A percentile compares a stretch with the other conserved stretches of the same genome.
Conservation (phyloP, 2,888 invertebrate species). For the Pardosa pseudoannulata region DNA sequence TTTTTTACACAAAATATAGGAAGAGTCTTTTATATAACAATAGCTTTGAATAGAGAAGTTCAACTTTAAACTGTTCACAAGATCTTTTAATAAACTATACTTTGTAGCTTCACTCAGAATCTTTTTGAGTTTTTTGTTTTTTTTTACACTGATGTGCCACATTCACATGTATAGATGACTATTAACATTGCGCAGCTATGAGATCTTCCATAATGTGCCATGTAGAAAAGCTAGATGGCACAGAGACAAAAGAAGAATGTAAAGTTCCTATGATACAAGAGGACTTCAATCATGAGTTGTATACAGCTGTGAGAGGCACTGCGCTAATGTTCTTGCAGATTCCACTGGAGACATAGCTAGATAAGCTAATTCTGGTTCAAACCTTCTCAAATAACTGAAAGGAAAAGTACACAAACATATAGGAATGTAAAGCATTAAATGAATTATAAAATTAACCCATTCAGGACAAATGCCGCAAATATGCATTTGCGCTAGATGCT, state of each 20-base stretch:
- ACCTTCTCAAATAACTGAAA: constrained; percentile 89
- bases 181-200: neutral
- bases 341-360: constrained; percentile 95
- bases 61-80: neutral
- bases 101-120: neutral
- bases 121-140: neutral
- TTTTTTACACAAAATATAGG: constrained; percentile 15
- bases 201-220: constrained; percentile 3
- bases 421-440: too few species aligned
- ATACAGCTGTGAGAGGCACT: constrained; percentile 81
- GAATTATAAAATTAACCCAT: too few species aligned
- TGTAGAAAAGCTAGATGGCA: constrained; percentile 1
- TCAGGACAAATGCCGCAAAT: too few species aligned
- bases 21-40: constrained; percentile 10
- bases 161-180: neutral
- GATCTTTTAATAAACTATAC: constrained; percentile 1
- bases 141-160: neutral
- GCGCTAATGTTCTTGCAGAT: constrained; percentile 95
- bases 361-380: constrained; percentile 94
- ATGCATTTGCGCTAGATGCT: too few species aligned
- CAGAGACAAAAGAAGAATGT: neutral
- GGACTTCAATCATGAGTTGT: constrained; percentile 42
- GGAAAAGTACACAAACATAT: too few species aligned
- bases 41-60: neutral
- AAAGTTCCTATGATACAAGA: neutral